Evolutionary conservation across 2,113 vertebrate genomes (phyloP).

Genomic region (Psittacara wagleri): DNA sequence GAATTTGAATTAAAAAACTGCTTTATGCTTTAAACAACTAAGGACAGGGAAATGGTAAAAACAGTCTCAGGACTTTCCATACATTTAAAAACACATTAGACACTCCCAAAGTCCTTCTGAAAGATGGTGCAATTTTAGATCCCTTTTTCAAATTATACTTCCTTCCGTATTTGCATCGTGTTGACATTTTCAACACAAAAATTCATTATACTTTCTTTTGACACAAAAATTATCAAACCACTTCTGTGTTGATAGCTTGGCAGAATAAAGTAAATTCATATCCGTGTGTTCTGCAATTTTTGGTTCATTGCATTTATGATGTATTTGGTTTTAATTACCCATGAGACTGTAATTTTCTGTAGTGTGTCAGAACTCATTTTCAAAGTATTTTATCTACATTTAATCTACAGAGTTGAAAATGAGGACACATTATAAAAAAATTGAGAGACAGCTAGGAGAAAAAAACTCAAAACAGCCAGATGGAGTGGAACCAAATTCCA

Average conservation of each 20-base stretch:
- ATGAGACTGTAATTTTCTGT: neutral
- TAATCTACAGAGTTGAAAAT: slow-evolving; percentile 4
- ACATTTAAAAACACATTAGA: neutral
- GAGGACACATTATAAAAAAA: neutral
- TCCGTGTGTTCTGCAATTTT: neutral
- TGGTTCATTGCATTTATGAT: slow-evolving; percentile 9
- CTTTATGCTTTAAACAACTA: neutral
- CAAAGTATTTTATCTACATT: slow-evolving; percentile 21
- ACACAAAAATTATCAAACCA: neutral
- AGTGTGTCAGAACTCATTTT: neutral
- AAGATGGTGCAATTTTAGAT: neutral
- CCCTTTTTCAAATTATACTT: neutral
- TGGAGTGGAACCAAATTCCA: slow-evolving; percentile 4
- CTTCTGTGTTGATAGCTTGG: neutral
- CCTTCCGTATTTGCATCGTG: neutral
- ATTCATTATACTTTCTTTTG: neutral
- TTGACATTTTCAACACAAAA: neutral
- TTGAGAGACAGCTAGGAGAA: neutral
- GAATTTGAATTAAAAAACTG: neutral
- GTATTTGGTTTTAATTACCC: slow-evolving; percentile 16
- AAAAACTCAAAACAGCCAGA: neutral
- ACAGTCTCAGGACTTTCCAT: neutral
- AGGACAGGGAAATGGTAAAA: neutral
- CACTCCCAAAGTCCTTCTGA: neutral
- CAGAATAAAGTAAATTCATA: slow-evolving; percentile 7